phyloP scores from a whole-genome alignment of 2,888 invertebrate species.

The Lysandra bellargus region DNA sequence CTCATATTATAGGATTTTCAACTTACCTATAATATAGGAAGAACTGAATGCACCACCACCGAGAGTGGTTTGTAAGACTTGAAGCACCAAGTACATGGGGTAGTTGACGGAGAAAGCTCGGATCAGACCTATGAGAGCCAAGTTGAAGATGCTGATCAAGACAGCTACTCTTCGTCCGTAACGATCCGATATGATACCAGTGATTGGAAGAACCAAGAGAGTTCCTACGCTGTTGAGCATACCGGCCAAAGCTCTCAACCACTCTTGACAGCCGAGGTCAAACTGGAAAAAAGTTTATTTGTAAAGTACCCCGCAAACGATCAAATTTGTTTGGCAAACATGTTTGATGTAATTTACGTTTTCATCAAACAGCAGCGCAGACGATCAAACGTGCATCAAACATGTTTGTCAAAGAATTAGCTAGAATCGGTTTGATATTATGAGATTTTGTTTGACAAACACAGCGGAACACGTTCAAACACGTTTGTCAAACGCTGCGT shows the following conservation, averaged over 20 bases:
- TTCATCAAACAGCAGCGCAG: too few relatives aligned
- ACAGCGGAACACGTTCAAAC: too few relatives aligned
- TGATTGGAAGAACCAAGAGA: conserved; percentile 83
- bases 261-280: conserved; percentile 83
- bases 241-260: conserved; percentile 86
- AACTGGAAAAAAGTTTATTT: conserved; percentile 72
- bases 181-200: conserved; percentile 85
- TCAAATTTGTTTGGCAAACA: too few relatives aligned
- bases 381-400: too few relatives aligned
- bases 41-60: conserved; percentile 68
- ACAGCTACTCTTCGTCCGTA: conserved; percentile 77
- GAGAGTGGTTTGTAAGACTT: conserved; percentile 65
- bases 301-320: too few relatives aligned
- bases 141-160: conserved; percentile 63
- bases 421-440: too few relatives aligned
- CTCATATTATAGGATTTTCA: too few relatives aligned
- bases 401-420: too few relatives aligned
- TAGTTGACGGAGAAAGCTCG: conserved; percentile 78
- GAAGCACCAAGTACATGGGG: conserved; percentile 63
- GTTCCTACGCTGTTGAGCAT: conserved; percentile 86
- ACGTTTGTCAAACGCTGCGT: too few relatives aligned
- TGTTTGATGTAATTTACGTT: too few relatives aligned
- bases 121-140: conserved; percentile 55
- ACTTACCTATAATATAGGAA: conserved; percentile 52
- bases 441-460: too few relatives aligned